Percentiles rank a stretch among this genome's conserved stretches.
phyloP scores from a whole-genome alignment of 2,797 vertebrate genomes.

The Acanthornis magna region DNA sequence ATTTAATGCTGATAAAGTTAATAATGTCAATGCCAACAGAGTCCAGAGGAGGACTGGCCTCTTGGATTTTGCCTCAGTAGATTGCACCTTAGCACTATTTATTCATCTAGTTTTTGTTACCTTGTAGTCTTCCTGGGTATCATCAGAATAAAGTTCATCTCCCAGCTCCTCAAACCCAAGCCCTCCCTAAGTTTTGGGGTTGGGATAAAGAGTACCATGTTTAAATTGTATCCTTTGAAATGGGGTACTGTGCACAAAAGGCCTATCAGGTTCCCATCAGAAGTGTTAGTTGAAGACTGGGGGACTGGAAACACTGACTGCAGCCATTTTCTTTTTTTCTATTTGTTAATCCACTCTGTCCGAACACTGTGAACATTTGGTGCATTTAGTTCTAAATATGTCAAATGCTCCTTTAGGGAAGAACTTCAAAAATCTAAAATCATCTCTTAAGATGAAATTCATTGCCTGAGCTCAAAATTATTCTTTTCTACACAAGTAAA shows the following conservation, averaged over 20 bases:
- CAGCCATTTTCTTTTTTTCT: not conserved
- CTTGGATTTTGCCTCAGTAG: not conserved
- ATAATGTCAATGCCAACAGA: not conserved
- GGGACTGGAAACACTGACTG: not conserved
- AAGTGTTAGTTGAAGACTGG: not conserved
- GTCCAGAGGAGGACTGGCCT: not conserved
- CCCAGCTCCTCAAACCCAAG: not conserved
- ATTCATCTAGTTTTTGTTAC: not conserved
- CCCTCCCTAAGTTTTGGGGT: not conserved
- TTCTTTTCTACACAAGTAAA: not conserved
- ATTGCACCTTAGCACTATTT: not conserved
- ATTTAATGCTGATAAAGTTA: not conserved
- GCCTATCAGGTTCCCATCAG: not conserved
- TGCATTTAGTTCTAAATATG: constrained; percentile 42
- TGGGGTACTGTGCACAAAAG: not conserved
- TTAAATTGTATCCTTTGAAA: not conserved
- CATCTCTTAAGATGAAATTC: constrained; percentile 1
- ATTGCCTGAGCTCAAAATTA: not conserved
- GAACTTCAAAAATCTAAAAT: constrained; percentile 28
- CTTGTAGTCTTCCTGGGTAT: not conserved
- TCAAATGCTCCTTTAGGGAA: constrained; percentile 44
- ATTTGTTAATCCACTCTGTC: constrained; percentile 28
- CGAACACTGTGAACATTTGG: constrained; percentile 21
- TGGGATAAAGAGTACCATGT: not conserved
- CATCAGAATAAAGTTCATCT: not conserved